These are phyloP conservation scores for Crax fasciolata DNA, from an alignment of 2,797 vertebrate species.

Conservation along the genomic window DNA sequence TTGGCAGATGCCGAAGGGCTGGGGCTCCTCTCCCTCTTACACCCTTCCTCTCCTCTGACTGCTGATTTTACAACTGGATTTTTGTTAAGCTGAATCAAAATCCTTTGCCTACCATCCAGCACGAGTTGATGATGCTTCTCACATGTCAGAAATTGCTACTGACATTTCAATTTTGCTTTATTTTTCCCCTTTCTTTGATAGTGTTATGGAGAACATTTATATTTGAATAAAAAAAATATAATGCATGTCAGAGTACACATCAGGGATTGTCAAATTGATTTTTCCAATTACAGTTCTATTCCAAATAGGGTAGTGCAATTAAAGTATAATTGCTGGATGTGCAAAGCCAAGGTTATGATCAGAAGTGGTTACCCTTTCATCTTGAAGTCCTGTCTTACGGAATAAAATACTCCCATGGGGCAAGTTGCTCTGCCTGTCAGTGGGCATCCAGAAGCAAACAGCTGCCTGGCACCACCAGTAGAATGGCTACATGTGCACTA, in stretches of 20 bases:
- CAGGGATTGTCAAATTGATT: conserved; percentile 81
- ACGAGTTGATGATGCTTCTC: conserved; percentile 83
- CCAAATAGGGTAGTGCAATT: conserved; percentile 88
- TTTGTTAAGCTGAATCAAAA: conserved; percentile 61
- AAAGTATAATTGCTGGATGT: conserved; percentile 86
- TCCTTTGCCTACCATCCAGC: conserved; percentile 58
- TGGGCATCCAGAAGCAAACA: conserved; percentile 49
- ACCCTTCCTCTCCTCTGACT: conserved; percentile 18
- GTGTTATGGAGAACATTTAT: conserved; percentile 81
- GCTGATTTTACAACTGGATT: conserved; percentile 64
- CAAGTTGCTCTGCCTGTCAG: conserved; percentile 61
- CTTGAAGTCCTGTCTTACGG: conserved; percentile 78
- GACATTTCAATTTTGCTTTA: conserved; percentile 93
- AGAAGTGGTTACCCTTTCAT: conserved; percentile 84
- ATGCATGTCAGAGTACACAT: conserved; percentile 78
- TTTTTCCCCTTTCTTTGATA: conserved; percentile 86
- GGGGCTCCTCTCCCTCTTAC: background rate
- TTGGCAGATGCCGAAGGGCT: conserved; percentile 82
- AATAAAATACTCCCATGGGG: conserved; percentile 78
- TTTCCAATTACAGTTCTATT: conserved; percentile 85
- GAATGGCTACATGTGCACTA: conserved; percentile 7
- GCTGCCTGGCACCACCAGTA: conserved; percentile 8
- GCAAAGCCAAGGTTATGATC: conserved; percentile 85
- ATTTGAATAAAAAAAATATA: conserved; percentile 88
- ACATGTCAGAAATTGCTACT: conserved; percentile 93